phyloP scores from a whole-genome alignment of 2,888 invertebrate species.

The Harpagoxenus sublaevis region DNA sequence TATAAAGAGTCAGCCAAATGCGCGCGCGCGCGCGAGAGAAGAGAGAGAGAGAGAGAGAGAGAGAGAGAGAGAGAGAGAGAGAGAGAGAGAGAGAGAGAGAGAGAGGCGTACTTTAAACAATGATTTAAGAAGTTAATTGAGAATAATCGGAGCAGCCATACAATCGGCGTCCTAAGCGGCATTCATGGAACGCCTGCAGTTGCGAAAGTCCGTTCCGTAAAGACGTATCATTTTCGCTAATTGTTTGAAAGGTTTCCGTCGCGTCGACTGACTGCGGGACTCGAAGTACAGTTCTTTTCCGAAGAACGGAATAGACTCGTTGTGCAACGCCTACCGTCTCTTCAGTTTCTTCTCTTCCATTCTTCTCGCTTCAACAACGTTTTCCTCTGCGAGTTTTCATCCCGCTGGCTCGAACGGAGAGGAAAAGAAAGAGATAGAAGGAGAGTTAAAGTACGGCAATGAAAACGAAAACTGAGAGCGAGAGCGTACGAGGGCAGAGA shows the following conservation, averaged over 20 bases:
- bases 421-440: neutral
- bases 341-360: conserved; percentile 23
- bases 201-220: conserved; percentile 62
- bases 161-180: neutral
- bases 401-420: conserved; percentile 37
- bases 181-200: conserved; percentile 6
- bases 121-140: conserved; percentile 27
- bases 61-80: neutral
- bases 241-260: conserved; percentile 68
- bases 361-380: conserved; percentile 40
- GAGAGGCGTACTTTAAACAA: conserved; percentile 15
- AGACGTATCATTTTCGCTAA: conserved; percentile 68
- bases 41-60: neutral
- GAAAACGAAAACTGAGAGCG: conserved; percentile 37
- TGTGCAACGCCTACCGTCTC: conserved; percentile 52
- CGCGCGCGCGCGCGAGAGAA: neutral
- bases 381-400: conserved; percentile 57
- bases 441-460: neutral
- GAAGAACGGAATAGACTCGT: conserved; percentile 23
- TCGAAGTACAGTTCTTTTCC: conserved; percentile 53
- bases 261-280: conserved; percentile 37
- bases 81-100: neutral
- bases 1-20: neutral
- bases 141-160: neutral
- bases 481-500: conserved; percentile 21